A percentile compares a stretch with the other conserved stretches of the same genome.
Conservation (phyloP, 2,797 vertebrate genomes). For the Amniataba percoides region DNA sequence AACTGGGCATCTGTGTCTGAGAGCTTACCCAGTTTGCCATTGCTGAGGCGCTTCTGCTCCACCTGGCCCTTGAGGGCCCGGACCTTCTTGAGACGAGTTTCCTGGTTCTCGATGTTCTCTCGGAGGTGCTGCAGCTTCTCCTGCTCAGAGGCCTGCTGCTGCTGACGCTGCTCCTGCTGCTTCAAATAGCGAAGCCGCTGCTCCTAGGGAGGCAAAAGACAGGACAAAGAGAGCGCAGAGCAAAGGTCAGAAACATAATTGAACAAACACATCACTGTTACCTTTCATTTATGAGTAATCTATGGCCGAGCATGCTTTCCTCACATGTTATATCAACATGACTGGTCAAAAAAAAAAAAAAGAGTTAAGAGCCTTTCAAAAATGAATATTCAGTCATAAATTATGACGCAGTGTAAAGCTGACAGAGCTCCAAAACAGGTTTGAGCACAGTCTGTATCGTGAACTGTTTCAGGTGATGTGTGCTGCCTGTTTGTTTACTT, state of each 20-base stretch:
- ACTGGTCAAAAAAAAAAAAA: neutral
- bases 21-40: constrained; percentile 92
- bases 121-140: constrained; percentile 93
- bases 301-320: neutral
- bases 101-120: constrained; percentile 96
- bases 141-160: constrained; percentile 93
- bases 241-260: constrained; percentile 12
- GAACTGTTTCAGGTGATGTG: constrained; percentile 26
- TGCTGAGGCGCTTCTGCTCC: constrained; percentile 97
- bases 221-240: neutral
- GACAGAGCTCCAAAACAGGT: constrained; percentile 23
- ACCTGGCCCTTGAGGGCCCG: constrained; percentile 96
- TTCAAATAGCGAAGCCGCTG: constrained; percentile 94
- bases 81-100: constrained; percentile 95
- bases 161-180: constrained; percentile 93
- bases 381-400: neutral
- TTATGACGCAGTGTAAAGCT: neutral
- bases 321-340: constrained; percentile 7
- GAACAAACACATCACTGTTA: constrained; percentile 10
- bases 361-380: neutral
- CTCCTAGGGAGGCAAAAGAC: constrained; percentile 83
- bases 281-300: constrained; percentile 13
- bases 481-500: constrained; percentile 50
- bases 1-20: neutral
- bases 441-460: constrained; percentile 13